phyloP scores from a whole-genome alignment of 2,113 vertebrate genomes.

The Vulpes vulpes region DNA sequence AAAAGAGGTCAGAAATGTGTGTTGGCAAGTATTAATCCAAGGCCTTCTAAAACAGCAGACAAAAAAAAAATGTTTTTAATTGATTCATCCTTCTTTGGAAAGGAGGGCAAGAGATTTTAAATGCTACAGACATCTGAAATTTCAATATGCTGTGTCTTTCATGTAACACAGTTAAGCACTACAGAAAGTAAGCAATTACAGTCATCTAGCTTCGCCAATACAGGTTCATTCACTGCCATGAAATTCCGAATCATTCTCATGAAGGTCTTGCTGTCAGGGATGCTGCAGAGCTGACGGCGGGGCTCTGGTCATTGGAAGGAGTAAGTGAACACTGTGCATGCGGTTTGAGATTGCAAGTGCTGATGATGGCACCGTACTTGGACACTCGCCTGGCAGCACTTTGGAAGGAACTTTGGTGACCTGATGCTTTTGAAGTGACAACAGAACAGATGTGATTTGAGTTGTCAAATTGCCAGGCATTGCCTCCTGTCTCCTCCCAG shows the following conservation, averaged over 20 bases:
- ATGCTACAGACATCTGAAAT: not conserved
- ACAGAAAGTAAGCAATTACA: not conserved
- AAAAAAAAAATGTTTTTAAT: not conserved
- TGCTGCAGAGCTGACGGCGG: fast-evolving
- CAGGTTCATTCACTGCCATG: not conserved
- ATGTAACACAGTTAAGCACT: not conserved
- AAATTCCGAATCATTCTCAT: not conserved
- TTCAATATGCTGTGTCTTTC: not conserved
- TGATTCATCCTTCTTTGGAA: not conserved
- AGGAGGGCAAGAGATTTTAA: not conserved
- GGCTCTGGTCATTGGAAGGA: not conserved
- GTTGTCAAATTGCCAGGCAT: not conserved
- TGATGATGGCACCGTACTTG: too few species aligned
- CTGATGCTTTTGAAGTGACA: not conserved
- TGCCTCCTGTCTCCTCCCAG: not conserved
- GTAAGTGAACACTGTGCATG: fast-evolving
- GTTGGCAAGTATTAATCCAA: not conserved
- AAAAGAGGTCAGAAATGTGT: not conserved
- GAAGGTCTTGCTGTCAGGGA: not conserved
- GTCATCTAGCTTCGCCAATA: not conserved
- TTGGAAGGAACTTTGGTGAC: not conserved
- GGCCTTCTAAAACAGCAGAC: not conserved
- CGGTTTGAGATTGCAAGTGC: not conserved
- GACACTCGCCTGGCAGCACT: fast-evolving
- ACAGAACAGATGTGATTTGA: not conserved